Evolutionary conservation across 2,888 invertebrate genomes (phyloP).

Genomic region (Agrochola macilenta): DNA sequence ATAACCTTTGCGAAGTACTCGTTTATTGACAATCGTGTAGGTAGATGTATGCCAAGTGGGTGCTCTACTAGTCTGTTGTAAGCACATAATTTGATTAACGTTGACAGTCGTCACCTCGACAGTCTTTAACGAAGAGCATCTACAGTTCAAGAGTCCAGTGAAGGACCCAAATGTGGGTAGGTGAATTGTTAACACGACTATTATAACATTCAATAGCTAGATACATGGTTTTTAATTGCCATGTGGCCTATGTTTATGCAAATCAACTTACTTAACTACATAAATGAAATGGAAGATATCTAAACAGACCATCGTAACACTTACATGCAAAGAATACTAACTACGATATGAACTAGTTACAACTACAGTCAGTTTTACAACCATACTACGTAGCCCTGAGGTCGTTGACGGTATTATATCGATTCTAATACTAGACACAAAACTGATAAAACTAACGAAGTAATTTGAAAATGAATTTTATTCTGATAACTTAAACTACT

Average conservation of each 20-base stretch:
- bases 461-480: constrained; percentile 49
- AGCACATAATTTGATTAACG: constrained; percentile 57
- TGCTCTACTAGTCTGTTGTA: constrained; percentile 44
- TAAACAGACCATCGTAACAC: constrained; percentile 50
- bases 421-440: constrained; percentile 40
- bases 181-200: constrained; percentile 19
- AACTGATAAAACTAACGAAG: constrained; percentile 35
- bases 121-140: constrained; percentile 22
- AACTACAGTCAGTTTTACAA: constrained; percentile 10
- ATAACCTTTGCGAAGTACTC: constrained; percentile 61
- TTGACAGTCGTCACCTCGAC: constrained; percentile 35
- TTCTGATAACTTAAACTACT: constrained; percentile 44
- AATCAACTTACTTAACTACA: constrained; percentile 26
- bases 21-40: constrained; percentile 61
- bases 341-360: constrained; percentile 16
- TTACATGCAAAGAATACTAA: constrained; percentile 55
- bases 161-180: constrained; percentile 9
- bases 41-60: constrained; percentile 57
- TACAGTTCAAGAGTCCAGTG: constrained; percentile 39
- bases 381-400: constrained; percentile 1
- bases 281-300: constrained; percentile 42
- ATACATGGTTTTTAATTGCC: constrained; percentile 2
- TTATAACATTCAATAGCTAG: constrained; percentile 7
- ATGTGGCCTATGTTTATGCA: constrained; percentile 20
- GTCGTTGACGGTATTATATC: constrained; percentile 44